Percentiles rank a stretch among this genome's conserved stretches.
Evolutionary conservation across 1,140 invertebrate genomes (phyloP).

Genomic region (Chionoecetes opilio): DNA sequence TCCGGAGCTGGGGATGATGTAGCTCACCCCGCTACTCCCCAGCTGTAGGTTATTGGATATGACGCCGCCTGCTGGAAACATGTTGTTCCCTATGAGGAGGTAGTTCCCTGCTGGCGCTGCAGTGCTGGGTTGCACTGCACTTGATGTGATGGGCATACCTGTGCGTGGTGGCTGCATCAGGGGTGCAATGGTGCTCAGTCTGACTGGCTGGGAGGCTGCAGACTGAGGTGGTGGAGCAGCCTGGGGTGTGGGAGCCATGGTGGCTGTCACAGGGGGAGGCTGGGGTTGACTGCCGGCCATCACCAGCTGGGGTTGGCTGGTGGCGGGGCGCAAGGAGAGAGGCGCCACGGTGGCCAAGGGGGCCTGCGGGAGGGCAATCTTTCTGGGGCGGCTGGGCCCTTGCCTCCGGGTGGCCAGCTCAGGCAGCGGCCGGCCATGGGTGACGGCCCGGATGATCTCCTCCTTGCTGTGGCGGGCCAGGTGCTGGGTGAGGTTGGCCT

Average conservation of each 20-base stretch:
- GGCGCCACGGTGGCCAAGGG: slow-evolving; percentile 35
- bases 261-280: slow-evolving; percentile 41
- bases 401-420: slow-evolving; percentile 61
- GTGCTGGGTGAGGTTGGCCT: slow-evolving; percentile 73
- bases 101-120: slow-evolving; percentile 57
- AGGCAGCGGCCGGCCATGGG: slow-evolving; percentile 63
- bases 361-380: slow-evolving; percentile 40
- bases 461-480: slow-evolving; percentile 72
- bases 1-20: slow-evolving; percentile 73
- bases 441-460: slow-evolving; percentile 72
- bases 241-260: slow-evolving; percentile 53
- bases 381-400: slow-evolving; percentile 49
- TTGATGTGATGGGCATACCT: slow-evolving; percentile 61
- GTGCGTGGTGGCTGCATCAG: slow-evolving; percentile 66
- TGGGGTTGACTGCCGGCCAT: slow-evolving; percentile 61
- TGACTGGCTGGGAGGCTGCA: slow-evolving; percentile 60
- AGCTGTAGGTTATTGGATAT: slow-evolving; percentile 70
- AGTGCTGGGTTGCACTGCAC: slow-evolving; percentile 60
- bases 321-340: slow-evolving; percentile 54
- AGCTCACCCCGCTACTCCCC: slow-evolving; percentile 68
- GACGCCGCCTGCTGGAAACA: slow-evolving; percentile 73
- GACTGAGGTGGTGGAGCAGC: slow-evolving; percentile 44
- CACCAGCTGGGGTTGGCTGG: slow-evolving; percentile 65
- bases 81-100: slow-evolving; percentile 71
- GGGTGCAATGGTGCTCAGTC: slow-evolving; percentile 54